Percentiles rank a stretch among this genome's conserved stretches.
Evolutionary conservation across 35 echinoderm and acorn worm species (phyloP).

Genomic region (Ophioderma brevispina): DNA sequence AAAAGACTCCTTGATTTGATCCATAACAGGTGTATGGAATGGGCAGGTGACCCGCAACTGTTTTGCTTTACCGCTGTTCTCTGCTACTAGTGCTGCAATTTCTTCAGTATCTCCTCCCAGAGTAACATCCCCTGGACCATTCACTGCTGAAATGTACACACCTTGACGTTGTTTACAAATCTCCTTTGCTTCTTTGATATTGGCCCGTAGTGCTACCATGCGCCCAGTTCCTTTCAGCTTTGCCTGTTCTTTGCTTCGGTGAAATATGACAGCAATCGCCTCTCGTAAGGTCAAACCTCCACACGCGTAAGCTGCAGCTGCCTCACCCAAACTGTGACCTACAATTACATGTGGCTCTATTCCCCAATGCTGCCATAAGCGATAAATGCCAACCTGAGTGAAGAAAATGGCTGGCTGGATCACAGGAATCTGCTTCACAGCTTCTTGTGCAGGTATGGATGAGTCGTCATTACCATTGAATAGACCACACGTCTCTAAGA

Average conservation of each 20-base stretch:
- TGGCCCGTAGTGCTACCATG: constrained; percentile 81
- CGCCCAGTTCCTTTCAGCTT: constrained; percentile 84
- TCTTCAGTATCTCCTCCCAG: constrained; percentile 67
- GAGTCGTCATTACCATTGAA: background rate
- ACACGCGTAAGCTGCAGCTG: constrained; percentile 84
- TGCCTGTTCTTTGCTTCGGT: constrained; percentile 76
- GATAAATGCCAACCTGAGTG: constrained; percentile 69
- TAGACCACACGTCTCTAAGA: constrained; percentile 25
- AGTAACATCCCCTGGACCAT: constrained; percentile 77
- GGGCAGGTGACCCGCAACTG: constrained; percentile 78
- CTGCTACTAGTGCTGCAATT: constrained; percentile 62
- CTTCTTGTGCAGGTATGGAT: too few relatives aligned
- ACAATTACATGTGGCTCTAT: constrained; percentile 70
- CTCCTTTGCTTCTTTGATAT: constrained; percentile 54
- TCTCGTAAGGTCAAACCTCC: constrained; percentile 83
- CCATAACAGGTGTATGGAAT: constrained; percentile 90
- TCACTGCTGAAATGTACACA: constrained; percentile 83
- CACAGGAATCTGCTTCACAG: constrained; percentile 69
- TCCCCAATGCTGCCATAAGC: constrained; percentile 79
- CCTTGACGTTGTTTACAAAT: constrained; percentile 68
- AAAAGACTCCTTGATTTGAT: constrained; percentile 78
- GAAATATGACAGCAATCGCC: constrained; percentile 75
- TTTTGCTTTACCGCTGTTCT: constrained; percentile 57
- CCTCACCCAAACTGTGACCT: constrained; percentile 95
- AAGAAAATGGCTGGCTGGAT: constrained; percentile 86